Percentiles rank a stretch among this genome's conserved stretches.
Evolutionary conservation across 1,140 invertebrate genomes (phyloP).

Genomic region (Tetranychus cinnabarinus): DNA sequence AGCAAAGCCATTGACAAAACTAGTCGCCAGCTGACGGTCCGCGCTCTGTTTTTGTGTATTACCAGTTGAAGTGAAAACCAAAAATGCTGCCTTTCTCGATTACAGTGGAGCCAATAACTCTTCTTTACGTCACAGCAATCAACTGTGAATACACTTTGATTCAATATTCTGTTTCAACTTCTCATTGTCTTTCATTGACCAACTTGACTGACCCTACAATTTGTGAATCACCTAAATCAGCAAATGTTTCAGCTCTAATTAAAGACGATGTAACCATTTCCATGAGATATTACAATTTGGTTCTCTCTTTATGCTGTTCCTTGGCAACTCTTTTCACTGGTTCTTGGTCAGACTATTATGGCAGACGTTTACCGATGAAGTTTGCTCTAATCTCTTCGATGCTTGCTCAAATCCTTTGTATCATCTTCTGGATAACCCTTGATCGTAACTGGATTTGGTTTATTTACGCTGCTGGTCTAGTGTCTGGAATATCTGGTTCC

Average conservation of each 20-base stretch:
- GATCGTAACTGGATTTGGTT: not conserved
- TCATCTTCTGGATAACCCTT: constrained; percentile 27
- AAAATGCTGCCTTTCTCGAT: constrained; percentile 2
- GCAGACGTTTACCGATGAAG: constrained; percentile 54
- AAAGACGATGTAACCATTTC: constrained; percentile 11
- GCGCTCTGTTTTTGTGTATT: too few relatives aligned
- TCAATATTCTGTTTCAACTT: constrained; percentile 24
- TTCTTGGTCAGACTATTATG: constrained; percentile 48
- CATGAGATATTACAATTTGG: constrained; percentile 21
- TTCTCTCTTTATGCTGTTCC: constrained; percentile 22
- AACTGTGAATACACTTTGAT: constrained; percentile 23
- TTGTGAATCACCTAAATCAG: not conserved
- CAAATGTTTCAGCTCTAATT: not conserved
- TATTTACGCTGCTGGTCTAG: constrained; percentile 20
- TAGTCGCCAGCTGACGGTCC: too few relatives aligned
- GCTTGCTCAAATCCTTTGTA: constrained; percentile 43
- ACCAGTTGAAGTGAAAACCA: too few relatives aligned
- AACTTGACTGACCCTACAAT: not conserved
- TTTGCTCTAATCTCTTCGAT: constrained; percentile 55
- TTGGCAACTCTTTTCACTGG: constrained; percentile 20
- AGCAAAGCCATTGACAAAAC: too few relatives aligned
- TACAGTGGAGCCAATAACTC: constrained; percentile 27
- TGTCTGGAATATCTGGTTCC: constrained; percentile 40
- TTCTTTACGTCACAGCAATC: constrained; percentile 25
- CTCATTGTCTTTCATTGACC: constrained; percentile 19